Percentiles rank a stretch among this genome's conserved stretches.
phyloP scores from a whole-genome alignment of 1,140 invertebrate genomes.

The Capitella teleta region DNA sequence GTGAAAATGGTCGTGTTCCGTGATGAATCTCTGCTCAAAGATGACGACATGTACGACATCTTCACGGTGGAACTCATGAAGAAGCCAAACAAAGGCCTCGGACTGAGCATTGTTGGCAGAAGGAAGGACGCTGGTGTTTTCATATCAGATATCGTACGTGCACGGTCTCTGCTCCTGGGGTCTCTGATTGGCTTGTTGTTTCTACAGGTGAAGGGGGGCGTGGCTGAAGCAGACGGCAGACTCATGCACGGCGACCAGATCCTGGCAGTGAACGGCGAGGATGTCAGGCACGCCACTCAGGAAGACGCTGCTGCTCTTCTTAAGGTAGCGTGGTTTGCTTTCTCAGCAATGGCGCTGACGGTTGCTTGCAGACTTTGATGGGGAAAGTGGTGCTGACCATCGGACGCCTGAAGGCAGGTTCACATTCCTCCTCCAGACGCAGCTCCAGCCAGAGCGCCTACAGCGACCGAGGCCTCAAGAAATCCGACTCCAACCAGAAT shows the following conservation, averaged over 20 bases:
- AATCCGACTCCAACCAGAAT: slow-evolving; percentile 35
- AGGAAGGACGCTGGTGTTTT: slow-evolving; percentile 80
- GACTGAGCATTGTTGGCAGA: slow-evolving; percentile 78
- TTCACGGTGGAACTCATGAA: slow-evolving; percentile 83
- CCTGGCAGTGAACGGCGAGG: slow-evolving; percentile 75
- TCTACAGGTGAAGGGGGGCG: slow-evolving; percentile 69
- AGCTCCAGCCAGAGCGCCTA: slow-evolving; percentile 23
- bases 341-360: too few species aligned
- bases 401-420: slow-evolving; percentile 59
- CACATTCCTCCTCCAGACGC: slow-evolving; percentile 29
- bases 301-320: slow-evolving; percentile 79
- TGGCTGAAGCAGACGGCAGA: slow-evolving; percentile 79
- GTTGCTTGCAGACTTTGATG: slow-evolving; percentile 50
- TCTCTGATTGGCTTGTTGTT: not conserved
- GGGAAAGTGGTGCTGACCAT: slow-evolving; percentile 69
- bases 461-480: slow-evolving; percentile 21
- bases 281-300: slow-evolving; percentile 67
- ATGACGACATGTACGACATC: slow-evolving; percentile 62
- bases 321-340: too few species aligned
- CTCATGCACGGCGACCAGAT: slow-evolving; percentile 88
- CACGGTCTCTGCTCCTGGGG: not conserved
- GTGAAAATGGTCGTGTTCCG: slow-evolving; percentile 81
- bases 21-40: slow-evolving; percentile 47
- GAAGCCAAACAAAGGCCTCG: slow-evolving; percentile 84
- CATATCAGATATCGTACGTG: slow-evolving; percentile 82